phyloP scores from a whole-genome alignment of 1,140 invertebrate genomes.

The roundworm (Caenorhabditis elegans) region DNA sequence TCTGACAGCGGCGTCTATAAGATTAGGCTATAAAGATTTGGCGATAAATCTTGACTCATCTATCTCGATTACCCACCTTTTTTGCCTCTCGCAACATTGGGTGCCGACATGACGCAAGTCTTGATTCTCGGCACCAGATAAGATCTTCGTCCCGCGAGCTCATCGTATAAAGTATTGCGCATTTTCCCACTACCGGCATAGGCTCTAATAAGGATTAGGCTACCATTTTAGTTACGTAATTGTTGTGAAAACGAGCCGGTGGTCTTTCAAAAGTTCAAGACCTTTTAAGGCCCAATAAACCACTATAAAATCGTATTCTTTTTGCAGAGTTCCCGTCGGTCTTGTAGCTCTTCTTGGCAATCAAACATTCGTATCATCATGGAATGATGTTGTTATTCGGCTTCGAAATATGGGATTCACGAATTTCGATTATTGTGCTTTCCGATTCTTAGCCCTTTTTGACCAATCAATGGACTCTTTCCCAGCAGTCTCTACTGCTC shows the following conservation, averaged over 20 bases:
- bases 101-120: conserved; percentile 14
- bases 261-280: not conserved
- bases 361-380: not conserved
- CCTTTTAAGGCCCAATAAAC: not conserved
- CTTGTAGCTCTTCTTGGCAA: not conserved
- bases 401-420: conserved; percentile 1
- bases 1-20: not conserved
- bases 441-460: not conserved
- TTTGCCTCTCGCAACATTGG: not conserved
- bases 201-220: not conserved
- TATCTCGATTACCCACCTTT: not conserved
- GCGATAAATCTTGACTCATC: conserved; percentile 31
- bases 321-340: not conserved
- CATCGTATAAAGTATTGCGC: conserved; percentile 6
- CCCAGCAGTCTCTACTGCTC: not conserved
- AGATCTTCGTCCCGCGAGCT: not conserved
- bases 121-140: not conserved
- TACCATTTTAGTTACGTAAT: not conserved
- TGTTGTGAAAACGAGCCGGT: not conserved
- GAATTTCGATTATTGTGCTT: conserved; percentile 7
- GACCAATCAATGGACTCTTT: not conserved
- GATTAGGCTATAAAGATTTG: not conserved
- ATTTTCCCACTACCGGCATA: not conserved
- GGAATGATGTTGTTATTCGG: not conserved
- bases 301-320: not conserved